These are phyloP conservation scores for Siniperca knerii DNA, from an alignment of 2,113 vertebrate genomes.

Conservation along the genomic window DNA sequence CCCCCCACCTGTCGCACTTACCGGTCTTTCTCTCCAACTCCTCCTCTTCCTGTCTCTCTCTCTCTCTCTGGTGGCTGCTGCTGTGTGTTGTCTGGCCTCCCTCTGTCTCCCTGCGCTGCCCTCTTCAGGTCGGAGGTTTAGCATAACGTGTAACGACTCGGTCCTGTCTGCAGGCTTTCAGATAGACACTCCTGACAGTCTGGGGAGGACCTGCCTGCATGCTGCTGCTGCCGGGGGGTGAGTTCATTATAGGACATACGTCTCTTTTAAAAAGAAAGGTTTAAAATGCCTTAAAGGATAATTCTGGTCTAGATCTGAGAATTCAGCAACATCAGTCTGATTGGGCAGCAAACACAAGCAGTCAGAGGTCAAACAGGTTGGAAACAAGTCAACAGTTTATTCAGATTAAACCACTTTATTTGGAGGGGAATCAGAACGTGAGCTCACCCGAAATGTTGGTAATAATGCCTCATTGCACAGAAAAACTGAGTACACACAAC, in stretches of 20 bases:
- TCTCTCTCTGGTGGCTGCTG: slow-evolving; percentile 47
- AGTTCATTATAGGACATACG: slow-evolving; percentile 27
- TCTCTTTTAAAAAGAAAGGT: background rate
- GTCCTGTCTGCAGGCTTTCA: slow-evolving; percentile 99
- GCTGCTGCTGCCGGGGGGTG: slow-evolving; percentile 98
- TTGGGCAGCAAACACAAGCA: background rate
- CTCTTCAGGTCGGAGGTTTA: slow-evolving; percentile 94
- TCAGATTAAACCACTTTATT: background rate
- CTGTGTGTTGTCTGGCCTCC: slow-evolving; percentile 87
- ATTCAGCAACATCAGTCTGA: background rate
- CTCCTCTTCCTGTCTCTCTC: slow-evolving; percentile 22
- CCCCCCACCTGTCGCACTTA: slow-evolving; percentile 50
- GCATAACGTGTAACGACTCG: slow-evolving; percentile 96
- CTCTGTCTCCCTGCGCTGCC: slow-evolving; percentile 85
- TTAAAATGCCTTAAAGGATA: background rate
- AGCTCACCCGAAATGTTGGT: background rate
- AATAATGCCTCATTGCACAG: background rate
- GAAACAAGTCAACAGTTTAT: background rate
- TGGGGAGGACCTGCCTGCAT: slow-evolving; percentile 97
- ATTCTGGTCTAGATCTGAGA: background rate
- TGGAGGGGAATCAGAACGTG: background rate
- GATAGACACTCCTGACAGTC: slow-evolving; percentile 96
- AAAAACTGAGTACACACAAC: background rate
- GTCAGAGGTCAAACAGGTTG: background rate
- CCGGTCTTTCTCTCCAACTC: slow-evolving; percentile 55